Conservation (phyloP, 2,113 vertebrate species). For the Grammomys surdaster region DNA sequence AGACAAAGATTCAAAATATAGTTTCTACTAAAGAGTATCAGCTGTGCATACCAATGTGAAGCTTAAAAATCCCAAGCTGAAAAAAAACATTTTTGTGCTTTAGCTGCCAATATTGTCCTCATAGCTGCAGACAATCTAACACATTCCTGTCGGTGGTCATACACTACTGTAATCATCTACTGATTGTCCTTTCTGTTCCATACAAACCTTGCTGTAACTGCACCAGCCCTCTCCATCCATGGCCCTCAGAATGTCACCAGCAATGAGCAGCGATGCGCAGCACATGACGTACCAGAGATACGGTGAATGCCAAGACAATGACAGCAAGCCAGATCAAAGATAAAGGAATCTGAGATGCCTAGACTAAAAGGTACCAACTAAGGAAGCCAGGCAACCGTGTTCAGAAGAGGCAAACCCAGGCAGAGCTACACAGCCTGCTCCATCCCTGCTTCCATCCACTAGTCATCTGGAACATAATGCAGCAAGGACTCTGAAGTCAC, state of each 20-base stretch:
- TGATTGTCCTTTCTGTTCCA: background rate
- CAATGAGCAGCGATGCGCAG: background rate
- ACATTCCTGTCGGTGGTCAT: background rate
- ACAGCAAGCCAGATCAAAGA: background rate
- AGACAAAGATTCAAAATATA: background rate
- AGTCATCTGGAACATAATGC: too few species aligned
- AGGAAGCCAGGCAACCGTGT: background rate
- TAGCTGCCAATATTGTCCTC: background rate
- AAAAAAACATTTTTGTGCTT: background rate
- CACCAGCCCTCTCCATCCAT: rapidly evolving
- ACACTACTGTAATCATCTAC: background rate
- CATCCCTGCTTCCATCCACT: background rate
- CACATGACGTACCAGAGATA: background rate
- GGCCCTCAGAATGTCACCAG: background rate
- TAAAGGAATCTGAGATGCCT: background rate
- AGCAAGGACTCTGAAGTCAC: background rate
- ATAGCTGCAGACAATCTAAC: background rate
- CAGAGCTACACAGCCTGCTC: background rate
- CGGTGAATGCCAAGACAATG: background rate
- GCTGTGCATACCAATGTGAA: background rate
- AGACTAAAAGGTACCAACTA: rapidly evolving
- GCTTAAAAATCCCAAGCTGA: background rate
- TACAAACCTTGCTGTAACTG: background rate
- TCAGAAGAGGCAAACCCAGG: background rate
- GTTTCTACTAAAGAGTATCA: background rate